Conservation (phyloP, 2,888 invertebrate species). For the Artemia sinica region DNA sequence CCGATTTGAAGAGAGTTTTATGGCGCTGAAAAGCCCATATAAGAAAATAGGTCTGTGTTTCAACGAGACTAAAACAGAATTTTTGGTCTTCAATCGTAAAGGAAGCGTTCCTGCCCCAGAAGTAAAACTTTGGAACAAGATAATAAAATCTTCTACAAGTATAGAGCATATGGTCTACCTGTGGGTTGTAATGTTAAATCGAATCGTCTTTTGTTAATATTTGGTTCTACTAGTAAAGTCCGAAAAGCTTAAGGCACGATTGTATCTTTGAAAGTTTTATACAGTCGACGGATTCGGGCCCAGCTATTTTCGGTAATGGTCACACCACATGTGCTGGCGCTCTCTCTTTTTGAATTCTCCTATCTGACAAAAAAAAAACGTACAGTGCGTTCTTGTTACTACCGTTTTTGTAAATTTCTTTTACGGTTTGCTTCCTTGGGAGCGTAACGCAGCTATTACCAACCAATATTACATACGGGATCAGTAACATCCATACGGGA, state of each 20-base stretch:
- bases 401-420: not conserved
- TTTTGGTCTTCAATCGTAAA: too few relatives aligned
- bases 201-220: not conserved
- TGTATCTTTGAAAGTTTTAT: not conserved
- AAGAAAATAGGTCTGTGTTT: not conserved
- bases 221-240: not conserved
- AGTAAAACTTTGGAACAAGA: too few relatives aligned
- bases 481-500: too few relatives aligned
- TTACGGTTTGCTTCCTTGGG: not conserved
- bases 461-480: not conserved
- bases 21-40: not conserved
- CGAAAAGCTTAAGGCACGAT: not conserved
- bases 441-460: not conserved
- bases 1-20: not conserved
- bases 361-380: not conserved
- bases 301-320: not conserved
- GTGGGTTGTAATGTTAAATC: not conserved
- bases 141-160: too few relatives aligned
- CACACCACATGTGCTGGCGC: not conserved
- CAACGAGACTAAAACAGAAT: not conserved
- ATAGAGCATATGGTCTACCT: not conserved
- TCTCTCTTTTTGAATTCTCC: not conserved
- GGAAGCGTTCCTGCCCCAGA: too few relatives aligned
- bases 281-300: conserved; percentile 1
- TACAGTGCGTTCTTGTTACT: not conserved